Evolutionary conservation across 1,140 invertebrate genomes (phyloP).

Genomic region (Bombus vancouverensis): DNA sequence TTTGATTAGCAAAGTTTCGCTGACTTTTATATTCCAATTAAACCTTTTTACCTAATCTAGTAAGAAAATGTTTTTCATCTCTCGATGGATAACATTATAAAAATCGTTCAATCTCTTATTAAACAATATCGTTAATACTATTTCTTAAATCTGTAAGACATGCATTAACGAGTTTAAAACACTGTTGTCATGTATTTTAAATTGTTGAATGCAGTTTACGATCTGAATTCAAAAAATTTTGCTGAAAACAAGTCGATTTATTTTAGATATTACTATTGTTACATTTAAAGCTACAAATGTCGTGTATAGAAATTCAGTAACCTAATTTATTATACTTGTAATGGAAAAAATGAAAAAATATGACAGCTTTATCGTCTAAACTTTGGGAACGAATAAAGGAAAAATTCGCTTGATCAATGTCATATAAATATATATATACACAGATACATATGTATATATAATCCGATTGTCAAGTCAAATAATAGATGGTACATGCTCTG

Average conservation of each 20-base stretch:
- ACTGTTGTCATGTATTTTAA: background rate
- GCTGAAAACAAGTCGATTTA: background rate
- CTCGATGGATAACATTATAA: background rate
- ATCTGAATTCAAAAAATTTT: background rate
- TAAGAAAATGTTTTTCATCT: background rate
- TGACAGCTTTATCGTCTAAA: too few relatives aligned
- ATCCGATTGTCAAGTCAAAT: conserved; percentile 12
- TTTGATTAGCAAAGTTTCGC: background rate
- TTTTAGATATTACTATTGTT: background rate
- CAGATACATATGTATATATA: background rate
- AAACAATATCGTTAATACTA: background rate
- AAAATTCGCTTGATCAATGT: conserved; percentile 23
- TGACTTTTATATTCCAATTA: background rate
- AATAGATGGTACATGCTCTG: conserved; percentile 53
- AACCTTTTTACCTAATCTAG: too few relatives aligned
- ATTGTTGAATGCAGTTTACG: background rate
- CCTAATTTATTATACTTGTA: background rate
- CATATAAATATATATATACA: background rate
- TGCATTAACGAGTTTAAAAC: background rate
- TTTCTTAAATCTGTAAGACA: background rate
- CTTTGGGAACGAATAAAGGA: background rate
- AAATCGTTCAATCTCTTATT: background rate
- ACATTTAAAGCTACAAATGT: too few relatives aligned
- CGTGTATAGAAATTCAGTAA: background rate
- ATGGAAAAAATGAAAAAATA: conserved; percentile 1